Conservation (phyloP, 2,888 invertebrate genomes). For the Xestia c-nigrum region DNA sequence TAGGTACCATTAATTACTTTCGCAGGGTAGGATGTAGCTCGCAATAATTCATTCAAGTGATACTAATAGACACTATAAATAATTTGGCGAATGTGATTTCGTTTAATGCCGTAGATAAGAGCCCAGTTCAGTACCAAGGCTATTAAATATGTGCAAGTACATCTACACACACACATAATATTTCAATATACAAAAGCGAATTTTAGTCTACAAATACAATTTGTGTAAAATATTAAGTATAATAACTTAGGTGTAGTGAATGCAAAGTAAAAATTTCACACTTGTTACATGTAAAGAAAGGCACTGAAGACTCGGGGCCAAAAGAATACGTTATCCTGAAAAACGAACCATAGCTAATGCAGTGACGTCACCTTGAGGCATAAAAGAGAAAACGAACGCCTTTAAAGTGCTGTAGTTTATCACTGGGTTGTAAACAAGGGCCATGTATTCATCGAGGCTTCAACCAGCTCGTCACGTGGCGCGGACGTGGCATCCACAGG, state of each 20-base stretch:
- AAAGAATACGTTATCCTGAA: neutral
- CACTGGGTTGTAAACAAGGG: constrained; percentile 61
- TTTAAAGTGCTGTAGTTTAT: constrained; percentile 51
- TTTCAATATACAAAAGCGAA: neutral
- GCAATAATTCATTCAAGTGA: constrained; percentile 69
- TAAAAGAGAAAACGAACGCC: constrained; percentile 36
- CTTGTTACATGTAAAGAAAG: constrained; percentile 2
- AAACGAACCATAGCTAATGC: constrained; percentile 1
- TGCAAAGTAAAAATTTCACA: neutral
- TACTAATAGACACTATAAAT: constrained; percentile 61
- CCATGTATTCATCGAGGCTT: constrained; percentile 73
- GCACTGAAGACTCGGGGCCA: neutral
- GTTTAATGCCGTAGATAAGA: neutral
- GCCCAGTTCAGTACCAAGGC: neutral
- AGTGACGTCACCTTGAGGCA: constrained; percentile 7
- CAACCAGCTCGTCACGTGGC: constrained; percentile 74
- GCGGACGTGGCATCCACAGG: constrained; percentile 75
- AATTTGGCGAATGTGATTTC: constrained; percentile 37
- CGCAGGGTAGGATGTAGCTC: constrained; percentile 75
- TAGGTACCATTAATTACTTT: constrained; percentile 84
- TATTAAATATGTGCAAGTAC: neutral
- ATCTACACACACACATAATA: neutral
- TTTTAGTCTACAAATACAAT: neutral
- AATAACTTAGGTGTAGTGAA: neutral
- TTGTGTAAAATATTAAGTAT: neutral